Percentiles rank a stretch among this genome's conserved stretches.
phyloP scores from a whole-genome alignment of 2,888 invertebrate genomes.

The Nebria brevicollis region DNA sequence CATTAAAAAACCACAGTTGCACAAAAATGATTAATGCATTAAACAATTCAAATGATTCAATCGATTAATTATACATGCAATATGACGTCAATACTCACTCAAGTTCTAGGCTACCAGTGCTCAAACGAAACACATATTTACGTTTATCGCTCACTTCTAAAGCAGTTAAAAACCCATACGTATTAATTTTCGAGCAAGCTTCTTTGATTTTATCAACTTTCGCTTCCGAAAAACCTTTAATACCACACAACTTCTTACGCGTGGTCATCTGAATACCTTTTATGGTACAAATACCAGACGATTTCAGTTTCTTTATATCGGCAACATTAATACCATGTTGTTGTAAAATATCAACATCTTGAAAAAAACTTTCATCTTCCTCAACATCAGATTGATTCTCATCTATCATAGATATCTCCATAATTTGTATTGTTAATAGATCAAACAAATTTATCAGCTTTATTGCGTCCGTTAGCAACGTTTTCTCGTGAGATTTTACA shows the following conservation, averaged over 20 bases:
- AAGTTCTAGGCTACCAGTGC: slow-evolving; percentile 73
- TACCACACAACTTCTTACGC: slow-evolving; percentile 74
- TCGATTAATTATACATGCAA: neutral
- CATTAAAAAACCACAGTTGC: neutral
- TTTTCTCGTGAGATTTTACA: neutral
- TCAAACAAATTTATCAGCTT: neutral
- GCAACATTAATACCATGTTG: slow-evolving; percentile 74
- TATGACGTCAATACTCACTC: slow-evolving; percentile 68
- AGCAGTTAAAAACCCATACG: slow-evolving; percentile 77
- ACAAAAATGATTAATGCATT: neutral
- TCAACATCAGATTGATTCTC: slow-evolving; percentile 62
- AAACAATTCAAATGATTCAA: slow-evolving; percentile 17
- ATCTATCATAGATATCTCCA: slow-evolving; percentile 20
- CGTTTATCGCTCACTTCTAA: slow-evolving; percentile 77
- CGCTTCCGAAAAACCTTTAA: slow-evolving; percentile 81
- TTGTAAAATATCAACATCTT: slow-evolving; percentile 76
- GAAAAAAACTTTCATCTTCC: slow-evolving; percentile 76
- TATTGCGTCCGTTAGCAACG: neutral
- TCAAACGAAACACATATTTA: slow-evolving; percentile 77
- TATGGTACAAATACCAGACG: slow-evolving; percentile 80
- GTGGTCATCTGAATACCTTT: slow-evolving; percentile 86
- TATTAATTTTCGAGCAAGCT: slow-evolving; percentile 73
- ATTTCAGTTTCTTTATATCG: slow-evolving; percentile 81
- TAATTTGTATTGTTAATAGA: neutral
- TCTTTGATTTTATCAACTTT: slow-evolving; percentile 85